These are phyloP conservation scores for Dromas ardeola DNA, from an alignment of 2,113 vertebrate genomes.

Conservation along the genomic window DNA sequence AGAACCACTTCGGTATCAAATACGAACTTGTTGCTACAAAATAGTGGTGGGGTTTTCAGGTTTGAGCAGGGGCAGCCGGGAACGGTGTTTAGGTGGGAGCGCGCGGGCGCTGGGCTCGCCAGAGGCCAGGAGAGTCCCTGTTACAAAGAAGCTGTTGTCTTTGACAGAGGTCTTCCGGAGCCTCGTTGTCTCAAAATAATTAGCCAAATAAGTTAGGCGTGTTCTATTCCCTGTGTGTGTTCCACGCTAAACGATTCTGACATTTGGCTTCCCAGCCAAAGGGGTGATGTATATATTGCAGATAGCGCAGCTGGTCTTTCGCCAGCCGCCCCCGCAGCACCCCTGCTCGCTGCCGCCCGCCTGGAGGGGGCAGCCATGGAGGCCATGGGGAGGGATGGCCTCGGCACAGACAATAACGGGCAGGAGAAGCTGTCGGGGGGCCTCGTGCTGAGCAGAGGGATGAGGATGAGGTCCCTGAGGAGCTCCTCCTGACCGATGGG, in stretches of 20 bases:
- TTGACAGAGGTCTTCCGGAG: neutral
- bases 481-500: neutral
- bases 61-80: neutral
- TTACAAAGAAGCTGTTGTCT: slow-evolving; percentile 1
- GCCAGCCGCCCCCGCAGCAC: neutral
- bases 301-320: neutral
- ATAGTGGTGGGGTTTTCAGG: neutral
- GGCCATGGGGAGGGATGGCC: neutral
- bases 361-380: neutral
- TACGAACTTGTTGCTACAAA: neutral
- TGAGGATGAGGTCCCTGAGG: neutral
- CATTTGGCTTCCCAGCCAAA: neutral
- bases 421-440: neutral
- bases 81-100: neutral
- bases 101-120: neutral
- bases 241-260: neutral
- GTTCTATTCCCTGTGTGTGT: neutral
- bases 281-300: neutral
- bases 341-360: fast-evolving
- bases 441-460: neutral
- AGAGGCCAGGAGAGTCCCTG: neutral
- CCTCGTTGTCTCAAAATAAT: neutral
- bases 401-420: neutral
- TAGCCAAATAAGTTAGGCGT: neutral
- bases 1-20: neutral